Base-by-base conservation (phyloP, 2,797 vertebrate species). In the Cossypha dichroa region DNA sequence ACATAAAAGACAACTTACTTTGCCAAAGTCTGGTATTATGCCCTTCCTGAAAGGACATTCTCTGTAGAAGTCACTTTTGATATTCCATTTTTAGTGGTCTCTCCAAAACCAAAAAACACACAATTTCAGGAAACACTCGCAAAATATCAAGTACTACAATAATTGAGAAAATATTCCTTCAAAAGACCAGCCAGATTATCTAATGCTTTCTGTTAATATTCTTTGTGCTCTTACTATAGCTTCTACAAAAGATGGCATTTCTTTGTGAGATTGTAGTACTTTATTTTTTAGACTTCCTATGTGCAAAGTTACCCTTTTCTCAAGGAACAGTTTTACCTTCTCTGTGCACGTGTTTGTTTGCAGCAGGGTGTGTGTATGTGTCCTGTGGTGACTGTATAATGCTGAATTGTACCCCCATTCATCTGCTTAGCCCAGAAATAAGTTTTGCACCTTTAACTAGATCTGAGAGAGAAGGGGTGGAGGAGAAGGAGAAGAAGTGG, bases 311-410 rank as follows among this genome's bases (percentile, higher is more conserved):
- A 43, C 22, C 31, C 20, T 68, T 78, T 67, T 60, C 58, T 78
- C 31, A 78, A 81, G 26, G 36, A 31, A 60, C 8, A 49, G 9
- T 63, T 68, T 46, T 20, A 38, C 14, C 13, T 49, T 28, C 17
- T 34, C n/a, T n/a, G n/a, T n/a, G n/a, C n/a, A n/a, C n/a, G n/a
- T 34, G 10, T 33, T 58, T 83, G 13, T 29, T 68, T 68, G 22
- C 7, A 34, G 9, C 3, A 55, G 7, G 5, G 16, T 4, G 13
- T 15, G 13, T 2, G 6, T 8, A 1, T 3, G 10, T 6, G 34
- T 49, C 48, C 25, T 49, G 25, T 14, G 9, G 25, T 49, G 9
- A 26, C 48, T 28, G 26, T 49, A 28, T 28, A 25, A 48, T 26
- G 48, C 25, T 49, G 48, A 28, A 49, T 26, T 49, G 9, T 49